Base-by-base conservation (phyloP, 2,888 invertebrate genomes). In the Apoda limacodes region DNA sequence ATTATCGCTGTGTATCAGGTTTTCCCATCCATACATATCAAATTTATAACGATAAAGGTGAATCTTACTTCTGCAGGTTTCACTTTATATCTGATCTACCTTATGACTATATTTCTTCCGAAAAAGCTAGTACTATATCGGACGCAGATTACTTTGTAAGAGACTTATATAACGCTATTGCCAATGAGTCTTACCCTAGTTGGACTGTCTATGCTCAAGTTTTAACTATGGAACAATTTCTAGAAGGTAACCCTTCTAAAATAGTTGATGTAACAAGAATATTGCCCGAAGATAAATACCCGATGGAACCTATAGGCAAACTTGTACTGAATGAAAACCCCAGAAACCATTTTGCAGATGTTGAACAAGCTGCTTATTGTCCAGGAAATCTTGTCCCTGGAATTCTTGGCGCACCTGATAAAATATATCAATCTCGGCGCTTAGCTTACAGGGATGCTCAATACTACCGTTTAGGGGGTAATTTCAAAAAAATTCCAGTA, bases 11-110 rank as follows among this genome's bases (percentile, higher is more conserved):
- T 62, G 93, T 94, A 93, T 89, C 94, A 52, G 93, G 92, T 22
- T 94, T 91, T 51, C 92, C 92, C 4, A 90, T 89, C 0, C 93
- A 94, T 59, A 91, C 93, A 1, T 94, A 91, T 62, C 92, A 92
- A 59, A 60, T 93, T 41, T 83, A 93, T 11, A 94, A 93, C 61
- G 78, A 67, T n/a, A 63, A 84, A 5, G 83, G 86, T 0, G 82
- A 87, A 37, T 62, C 83, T 3, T 75, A 87, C 36, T 94, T 88
- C 56, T 89, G 89, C 48, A 93, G 93, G 80, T 94, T 93, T 72
- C 93, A 93, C 61, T 88, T 85, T 55, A 92, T 90, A 84, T 90
- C 91, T 5, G 84, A 92, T 60, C 93, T 94, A 66, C 89, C 89
- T 15, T 89, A 93, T 45, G 87, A 87, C 57, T 89, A 88, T 59